phyloP scores from a whole-genome alignment of 2,888 invertebrate species.

The Mythimna albipuncta region DNA sequence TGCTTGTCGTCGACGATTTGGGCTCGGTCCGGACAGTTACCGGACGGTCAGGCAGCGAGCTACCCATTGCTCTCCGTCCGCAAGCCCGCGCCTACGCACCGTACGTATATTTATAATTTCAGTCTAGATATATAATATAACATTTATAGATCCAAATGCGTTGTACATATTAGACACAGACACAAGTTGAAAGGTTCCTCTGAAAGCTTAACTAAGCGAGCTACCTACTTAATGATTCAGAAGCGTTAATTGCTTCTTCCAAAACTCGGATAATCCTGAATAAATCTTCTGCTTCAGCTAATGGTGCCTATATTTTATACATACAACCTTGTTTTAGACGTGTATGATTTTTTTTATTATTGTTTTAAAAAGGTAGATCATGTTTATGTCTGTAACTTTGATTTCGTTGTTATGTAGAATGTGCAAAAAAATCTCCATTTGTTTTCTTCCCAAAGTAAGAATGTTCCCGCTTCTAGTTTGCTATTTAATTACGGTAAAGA shows the following conservation, averaged over 20 bases:
- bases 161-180: conserved; percentile 63
- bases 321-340: conserved; percentile 49
- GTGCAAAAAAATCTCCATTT: neutral
- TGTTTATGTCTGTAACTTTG: neutral
- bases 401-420: neutral
- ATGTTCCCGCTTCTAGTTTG: no score
- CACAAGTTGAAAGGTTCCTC: conserved; percentile 70
- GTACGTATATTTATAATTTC: conserved; percentile 45
- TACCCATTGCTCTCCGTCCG: no score
- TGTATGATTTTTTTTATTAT: conserved; percentile 39
- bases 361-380: neutral
- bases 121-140: conserved; percentile 58
- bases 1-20: no score
- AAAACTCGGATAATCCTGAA: conserved; percentile 81
- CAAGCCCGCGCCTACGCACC: no score
- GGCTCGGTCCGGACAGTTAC: no score
- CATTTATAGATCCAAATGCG: conserved; percentile 62
- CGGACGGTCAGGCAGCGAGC: no score
- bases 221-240: conserved; percentile 82
- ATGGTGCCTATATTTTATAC: conserved; percentile 64
- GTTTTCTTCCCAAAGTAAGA: neutral
- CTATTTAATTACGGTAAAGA: no score
- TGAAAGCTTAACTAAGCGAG: conserved; percentile 75
- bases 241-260: conserved; percentile 82
- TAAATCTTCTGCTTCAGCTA: conserved; percentile 71